phyloP scores from a whole-genome alignment of 2,113 vertebrate species.

The Brachionichthys hirsutus region DNA sequence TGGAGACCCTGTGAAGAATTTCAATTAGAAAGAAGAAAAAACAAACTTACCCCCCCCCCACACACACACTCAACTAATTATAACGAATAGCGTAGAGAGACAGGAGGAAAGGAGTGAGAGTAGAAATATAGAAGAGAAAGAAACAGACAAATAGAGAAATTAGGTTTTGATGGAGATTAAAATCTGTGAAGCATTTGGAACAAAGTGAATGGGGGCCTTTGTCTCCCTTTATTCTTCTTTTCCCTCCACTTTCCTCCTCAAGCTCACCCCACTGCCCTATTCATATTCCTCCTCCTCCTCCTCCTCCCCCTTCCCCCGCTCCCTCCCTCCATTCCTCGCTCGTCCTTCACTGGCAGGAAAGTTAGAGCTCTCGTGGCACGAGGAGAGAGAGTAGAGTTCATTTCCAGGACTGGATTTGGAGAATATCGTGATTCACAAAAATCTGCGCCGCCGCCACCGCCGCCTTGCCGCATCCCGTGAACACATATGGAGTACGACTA shows the following conservation, averaged over 20 bases:
- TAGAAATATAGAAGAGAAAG: conserved; percentile 19
- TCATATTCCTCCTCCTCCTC: conserved; percentile 60
- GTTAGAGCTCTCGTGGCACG: conserved; percentile 43
- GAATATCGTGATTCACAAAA: conserved; percentile 1
- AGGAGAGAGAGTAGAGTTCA: conserved; percentile 20
- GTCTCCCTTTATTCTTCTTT: conserved; percentile 58
- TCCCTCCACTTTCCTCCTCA: conserved; percentile 58
- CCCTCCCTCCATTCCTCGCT: conserved; percentile 31
- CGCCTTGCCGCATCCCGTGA: conserved; percentile 2
- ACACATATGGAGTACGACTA: conserved; percentile 33
- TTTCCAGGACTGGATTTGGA: conserved; percentile 31
- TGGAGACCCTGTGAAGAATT: conserved; percentile 78
- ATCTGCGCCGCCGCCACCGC: not conserved
- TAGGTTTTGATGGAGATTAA: conserved; percentile 50
- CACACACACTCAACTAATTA: conserved; percentile 50
- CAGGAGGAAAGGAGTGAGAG: conserved; percentile 33
- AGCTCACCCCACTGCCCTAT: conserved; percentile 65
- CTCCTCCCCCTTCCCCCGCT: conserved; percentile 9
- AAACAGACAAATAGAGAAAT: conserved; percentile 1
- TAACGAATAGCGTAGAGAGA: conserved; percentile 58
- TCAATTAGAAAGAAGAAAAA: conserved; percentile 72
- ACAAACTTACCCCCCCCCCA: conserved; percentile 17
- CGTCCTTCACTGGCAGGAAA: conserved; percentile 64
- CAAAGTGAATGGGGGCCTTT: conserved; percentile 60
- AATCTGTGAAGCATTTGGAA: conserved; percentile 48